Conservation (phyloP, 2,888 invertebrate genomes). For the Helicoverpa assulta region DNA sequence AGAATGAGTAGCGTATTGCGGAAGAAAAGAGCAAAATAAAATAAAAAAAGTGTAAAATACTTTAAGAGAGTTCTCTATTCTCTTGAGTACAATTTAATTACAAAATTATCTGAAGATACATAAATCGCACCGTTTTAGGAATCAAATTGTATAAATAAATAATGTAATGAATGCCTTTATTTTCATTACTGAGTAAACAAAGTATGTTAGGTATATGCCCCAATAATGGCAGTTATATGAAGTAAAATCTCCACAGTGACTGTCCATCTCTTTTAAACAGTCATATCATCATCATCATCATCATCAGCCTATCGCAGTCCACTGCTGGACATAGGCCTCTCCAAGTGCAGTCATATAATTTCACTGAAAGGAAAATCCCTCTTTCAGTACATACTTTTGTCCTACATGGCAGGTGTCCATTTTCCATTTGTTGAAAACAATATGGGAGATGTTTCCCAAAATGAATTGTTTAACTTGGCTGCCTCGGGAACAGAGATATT, state of each 20-base stretch:
- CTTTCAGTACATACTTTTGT: conserved; percentile 12
- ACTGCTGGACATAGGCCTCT: too few relatives aligned
- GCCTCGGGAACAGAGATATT: conserved; percentile 34
- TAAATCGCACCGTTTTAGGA: too few relatives aligned
- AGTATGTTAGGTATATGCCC: not conserved
- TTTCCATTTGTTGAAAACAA: conserved; percentile 40
- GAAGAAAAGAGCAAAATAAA: conserved; percentile 28
- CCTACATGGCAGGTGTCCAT: conserved; percentile 19
- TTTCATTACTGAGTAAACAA: not conserved
- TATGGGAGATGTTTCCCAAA: conserved; percentile 35
- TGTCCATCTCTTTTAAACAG: not conserved
- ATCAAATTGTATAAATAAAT: too few relatives aligned
- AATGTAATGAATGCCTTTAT: not conserved
- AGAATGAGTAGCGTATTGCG: conserved; percentile 45
- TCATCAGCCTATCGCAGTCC: too few relatives aligned
- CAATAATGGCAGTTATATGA: not conserved
- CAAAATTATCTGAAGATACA: not conserved
- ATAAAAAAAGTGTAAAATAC: not conserved
- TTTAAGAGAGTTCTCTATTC: not conserved
- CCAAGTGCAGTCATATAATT: conserved; percentile 1
- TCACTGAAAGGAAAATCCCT: conserved; percentile 6
- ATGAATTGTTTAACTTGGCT: conserved; percentile 55
- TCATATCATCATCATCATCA: too few relatives aligned
- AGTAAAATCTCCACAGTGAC: not conserved
- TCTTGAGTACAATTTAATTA: not conserved